phyloP scores from a whole-genome alignment of 2,888 invertebrate species.

The Limnephilus marmoratus region DNA sequence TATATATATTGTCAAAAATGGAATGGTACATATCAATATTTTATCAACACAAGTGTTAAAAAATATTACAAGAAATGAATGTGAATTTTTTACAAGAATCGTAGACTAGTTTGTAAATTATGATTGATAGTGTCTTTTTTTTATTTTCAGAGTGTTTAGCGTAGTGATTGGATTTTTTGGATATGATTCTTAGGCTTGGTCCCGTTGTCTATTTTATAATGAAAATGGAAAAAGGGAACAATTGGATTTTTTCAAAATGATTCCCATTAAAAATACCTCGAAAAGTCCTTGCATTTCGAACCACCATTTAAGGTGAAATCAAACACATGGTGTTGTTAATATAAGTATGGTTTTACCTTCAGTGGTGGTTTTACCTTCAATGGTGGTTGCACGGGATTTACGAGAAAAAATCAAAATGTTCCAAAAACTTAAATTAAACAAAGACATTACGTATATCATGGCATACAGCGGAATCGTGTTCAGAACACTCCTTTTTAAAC shows the following conservation, averaged over 20 bases:
- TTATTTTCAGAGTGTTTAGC: slow-evolving; percentile 57
- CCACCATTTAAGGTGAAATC: neutral
- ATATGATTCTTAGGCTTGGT: slow-evolving; percentile 65
- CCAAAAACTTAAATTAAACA: slow-evolving; percentile 17
- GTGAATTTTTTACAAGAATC: slow-evolving; percentile 39
- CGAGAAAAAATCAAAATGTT: slow-evolving; percentile 32
- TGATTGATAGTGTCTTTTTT: slow-evolving; percentile 40
- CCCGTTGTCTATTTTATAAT: slow-evolving; percentile 57
- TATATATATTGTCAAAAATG: slow-evolving; percentile 65
- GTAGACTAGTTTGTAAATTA: slow-evolving; percentile 6
- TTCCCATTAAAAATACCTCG: neutral
- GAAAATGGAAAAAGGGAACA: slow-evolving; percentile 42
- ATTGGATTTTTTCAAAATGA: slow-evolving; percentile 18
- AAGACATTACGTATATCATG: slow-evolving; percentile 39
- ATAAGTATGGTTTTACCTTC: neutral
- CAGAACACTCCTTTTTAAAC: slow-evolving; percentile 17
- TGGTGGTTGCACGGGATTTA: neutral
- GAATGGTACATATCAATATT: slow-evolving; percentile 61
- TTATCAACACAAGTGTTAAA: slow-evolving; percentile 44
- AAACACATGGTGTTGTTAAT: neutral
- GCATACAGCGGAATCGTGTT: slow-evolving; percentile 49
- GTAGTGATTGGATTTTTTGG: slow-evolving; percentile 63
- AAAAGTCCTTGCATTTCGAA: neutral
- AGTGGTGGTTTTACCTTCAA: neutral
- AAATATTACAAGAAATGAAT: slow-evolving; percentile 47